A percentile compares a stretch with the other conserved stretches of the same genome.
phyloP scores from a whole-genome alignment of 2,797 vertebrate genomes.

The Mallotus villosus region DNA sequence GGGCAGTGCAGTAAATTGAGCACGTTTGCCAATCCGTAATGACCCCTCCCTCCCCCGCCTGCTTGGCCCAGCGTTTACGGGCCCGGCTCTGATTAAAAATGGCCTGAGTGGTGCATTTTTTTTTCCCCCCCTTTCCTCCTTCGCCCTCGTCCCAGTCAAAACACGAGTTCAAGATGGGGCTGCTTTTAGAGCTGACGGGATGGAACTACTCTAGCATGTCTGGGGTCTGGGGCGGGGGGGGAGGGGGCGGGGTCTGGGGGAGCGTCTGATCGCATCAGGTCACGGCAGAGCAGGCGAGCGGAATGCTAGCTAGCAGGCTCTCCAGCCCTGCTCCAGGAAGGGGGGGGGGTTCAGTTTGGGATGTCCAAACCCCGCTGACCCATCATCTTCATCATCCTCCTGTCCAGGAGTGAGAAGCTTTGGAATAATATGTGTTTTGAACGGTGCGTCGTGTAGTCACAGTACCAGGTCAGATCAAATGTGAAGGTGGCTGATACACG shows the following conservation, averaged over 20 bases:
- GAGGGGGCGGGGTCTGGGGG: not conserved
- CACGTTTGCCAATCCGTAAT: conserved; percentile 66
- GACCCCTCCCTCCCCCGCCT: conserved; percentile 62
- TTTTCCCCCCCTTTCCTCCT: too few relatives aligned
- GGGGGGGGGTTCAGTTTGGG: not conserved
- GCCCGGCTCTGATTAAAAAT: conserved; percentile 63
- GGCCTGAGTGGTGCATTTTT: conserved; percentile 51
- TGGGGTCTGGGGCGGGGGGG: conserved; percentile 21
- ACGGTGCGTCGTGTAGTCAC: too few relatives aligned
- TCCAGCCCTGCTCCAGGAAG: not conserved
- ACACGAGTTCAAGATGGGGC: conserved; percentile 61
- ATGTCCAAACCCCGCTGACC: not conserved
- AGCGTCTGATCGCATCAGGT: conserved; percentile 68
- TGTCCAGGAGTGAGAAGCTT: too few relatives aligned
- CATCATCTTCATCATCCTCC: too few relatives aligned
- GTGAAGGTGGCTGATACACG: too few relatives aligned
- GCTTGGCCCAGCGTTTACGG: conserved; percentile 61
- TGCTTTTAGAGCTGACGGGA: conserved; percentile 52
- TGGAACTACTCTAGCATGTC: conserved; percentile 48
- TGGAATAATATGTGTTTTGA: too few relatives aligned
- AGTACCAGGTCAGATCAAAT: too few relatives aligned
- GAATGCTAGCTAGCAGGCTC: conserved; percentile 33
- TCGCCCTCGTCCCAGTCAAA: conserved; percentile 54
- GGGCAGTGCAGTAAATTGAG: conserved; percentile 59
- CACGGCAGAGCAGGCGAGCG: conserved; percentile 54